Percentiles rank a stretch among this genome's conserved stretches.
Evolutionary conservation across 1,140 invertebrate genomes (phyloP).

Genomic region (Leptinotarsa lineolata): DNA sequence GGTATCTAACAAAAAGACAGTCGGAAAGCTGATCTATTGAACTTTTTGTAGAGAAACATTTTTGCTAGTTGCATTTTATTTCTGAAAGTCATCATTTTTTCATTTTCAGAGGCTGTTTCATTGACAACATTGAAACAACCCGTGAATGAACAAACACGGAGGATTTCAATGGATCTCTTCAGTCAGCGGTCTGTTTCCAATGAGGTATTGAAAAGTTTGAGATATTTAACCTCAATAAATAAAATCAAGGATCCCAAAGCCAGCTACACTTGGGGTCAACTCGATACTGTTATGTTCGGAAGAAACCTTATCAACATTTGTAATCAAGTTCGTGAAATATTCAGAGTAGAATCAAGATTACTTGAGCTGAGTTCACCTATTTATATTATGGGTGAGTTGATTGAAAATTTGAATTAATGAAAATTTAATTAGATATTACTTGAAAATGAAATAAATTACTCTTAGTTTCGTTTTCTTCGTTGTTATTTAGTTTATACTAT

Average conservation of each 20-base stretch:
- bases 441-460: no score
- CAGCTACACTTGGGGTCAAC: conserved; percentile 44
- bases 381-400: conserved; percentile 50
- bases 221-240: conserved; percentile 44
- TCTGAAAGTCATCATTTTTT: no score
- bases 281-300: conserved; percentile 38
- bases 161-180: conserved; percentile 45
- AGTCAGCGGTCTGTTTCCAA: conserved; percentile 47
- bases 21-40: no score
- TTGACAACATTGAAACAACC: conserved; percentile 33
- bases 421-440: no score
- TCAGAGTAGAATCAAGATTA: conserved; percentile 54
- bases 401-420: conserved; percentile 43
- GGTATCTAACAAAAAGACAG: no score
- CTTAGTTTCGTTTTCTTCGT: no score
- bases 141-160: conserved; percentile 37
- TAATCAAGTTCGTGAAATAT: conserved; percentile 51
- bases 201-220: conserved; percentile 46
- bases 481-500: no score
- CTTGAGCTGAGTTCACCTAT: conserved; percentile 56
- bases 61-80: no score
- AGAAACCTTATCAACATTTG: conserved; percentile 43
- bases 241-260: conserved; percentile 39
- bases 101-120: conserved; percentile 38
- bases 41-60: no score